phyloP scores from a whole-genome alignment of 1,140 invertebrate species.

The Spodoptera litura region DNA sequence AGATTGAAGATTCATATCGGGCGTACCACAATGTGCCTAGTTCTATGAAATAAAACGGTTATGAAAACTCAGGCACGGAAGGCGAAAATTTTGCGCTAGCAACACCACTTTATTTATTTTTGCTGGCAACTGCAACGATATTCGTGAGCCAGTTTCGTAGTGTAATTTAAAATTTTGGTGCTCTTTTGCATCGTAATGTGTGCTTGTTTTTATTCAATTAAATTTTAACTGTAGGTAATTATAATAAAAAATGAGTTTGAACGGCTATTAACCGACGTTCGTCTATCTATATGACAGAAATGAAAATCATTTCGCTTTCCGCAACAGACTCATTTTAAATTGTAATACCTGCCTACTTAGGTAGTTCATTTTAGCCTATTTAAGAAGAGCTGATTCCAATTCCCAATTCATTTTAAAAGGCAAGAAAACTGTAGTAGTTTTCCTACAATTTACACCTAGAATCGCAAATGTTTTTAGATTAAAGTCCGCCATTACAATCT shows the following conservation, averaged over 20 bases:
- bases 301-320: no score
- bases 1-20: constrained; percentile 1
- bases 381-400: no score
- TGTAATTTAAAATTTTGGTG: not conserved
- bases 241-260: no score
- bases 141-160: not conserved
- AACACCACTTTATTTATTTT: constrained; percentile 4
- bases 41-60: constrained; percentile 12
- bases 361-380: no score
- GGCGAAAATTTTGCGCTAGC: constrained; percentile 1
- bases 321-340: no score
- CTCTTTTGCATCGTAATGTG: no score
- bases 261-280: no score
- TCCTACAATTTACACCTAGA: not conserved
- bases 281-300: no score
- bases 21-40: constrained; percentile 7
- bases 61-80: not conserved
- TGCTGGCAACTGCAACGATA: constrained; percentile 4
- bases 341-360: no score
- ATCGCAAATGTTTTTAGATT: not conserved
- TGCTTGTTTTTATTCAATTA: no score
- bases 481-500: constrained; percentile 2
- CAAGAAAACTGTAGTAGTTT: not conserved
- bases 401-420: not conserved
- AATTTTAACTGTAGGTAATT: no score